phyloP scores from a whole-genome alignment of 1,140 invertebrate species.

The Hylyphantes graminicola region DNA sequence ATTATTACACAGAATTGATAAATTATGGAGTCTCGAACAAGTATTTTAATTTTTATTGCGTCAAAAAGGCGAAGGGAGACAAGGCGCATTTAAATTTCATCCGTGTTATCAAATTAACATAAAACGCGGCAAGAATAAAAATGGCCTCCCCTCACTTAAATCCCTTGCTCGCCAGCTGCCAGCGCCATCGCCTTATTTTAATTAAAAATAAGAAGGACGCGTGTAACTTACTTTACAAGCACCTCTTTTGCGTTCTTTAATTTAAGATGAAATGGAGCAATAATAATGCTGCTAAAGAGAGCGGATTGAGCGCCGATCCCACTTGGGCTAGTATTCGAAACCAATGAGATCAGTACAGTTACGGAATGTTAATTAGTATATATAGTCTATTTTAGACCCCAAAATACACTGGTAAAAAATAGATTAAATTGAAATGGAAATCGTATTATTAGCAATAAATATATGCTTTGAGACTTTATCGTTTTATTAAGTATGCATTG shows the following conservation, averaged over 20 bases:
- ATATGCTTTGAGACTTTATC: no score
- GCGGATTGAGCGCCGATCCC: not conserved
- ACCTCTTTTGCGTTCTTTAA: conserved; percentile 59
- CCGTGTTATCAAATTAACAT: conserved; percentile 60
- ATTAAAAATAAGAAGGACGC: conserved; percentile 60
- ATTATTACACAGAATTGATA: conserved; percentile 60
- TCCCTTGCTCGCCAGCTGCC: conserved; percentile 24
- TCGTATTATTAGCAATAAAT: no score
- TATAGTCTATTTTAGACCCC: no score
- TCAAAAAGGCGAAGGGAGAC: conserved; percentile 42
- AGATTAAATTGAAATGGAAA: no score
- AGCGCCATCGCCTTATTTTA: conserved; percentile 33
- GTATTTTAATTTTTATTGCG: conserved; percentile 60
- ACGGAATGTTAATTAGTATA: no score
- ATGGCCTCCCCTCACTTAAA: conserved; percentile 35
- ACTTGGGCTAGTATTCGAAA: not conserved
- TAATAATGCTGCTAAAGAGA: conserved; percentile 49
- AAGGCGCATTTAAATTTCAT: conserved; percentile 60
- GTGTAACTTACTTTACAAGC: conserved; percentile 58
- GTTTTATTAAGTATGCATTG: no score
- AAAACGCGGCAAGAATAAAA: conserved; percentile 20
- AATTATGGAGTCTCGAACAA: conserved; percentile 57
- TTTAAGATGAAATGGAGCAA: conserved; percentile 59
- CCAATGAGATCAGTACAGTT: no score
- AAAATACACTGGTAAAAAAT: no score